Evolutionary conservation across 2,797 vertebrate species (phyloP).

Genomic region (Mus spretus): DNA sequence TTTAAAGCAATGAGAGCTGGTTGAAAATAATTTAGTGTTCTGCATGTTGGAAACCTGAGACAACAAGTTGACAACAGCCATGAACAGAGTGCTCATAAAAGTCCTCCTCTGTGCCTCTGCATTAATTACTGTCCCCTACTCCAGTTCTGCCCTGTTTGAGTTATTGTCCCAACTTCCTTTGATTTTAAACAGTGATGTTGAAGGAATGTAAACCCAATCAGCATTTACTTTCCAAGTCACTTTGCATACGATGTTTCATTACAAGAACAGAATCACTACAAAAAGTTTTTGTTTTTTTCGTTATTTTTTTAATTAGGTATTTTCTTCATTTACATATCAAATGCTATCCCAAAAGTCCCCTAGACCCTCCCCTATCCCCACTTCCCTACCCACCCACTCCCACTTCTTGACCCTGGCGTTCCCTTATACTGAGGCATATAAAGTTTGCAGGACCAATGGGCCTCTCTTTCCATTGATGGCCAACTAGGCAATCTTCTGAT

Average conservation of each 20-base stretch:
- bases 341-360: no score
- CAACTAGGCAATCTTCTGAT: no score
- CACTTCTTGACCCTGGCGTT: no score
- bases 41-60: not conserved
- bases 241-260: not conserved
- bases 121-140: no score
- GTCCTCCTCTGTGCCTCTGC: not conserved
- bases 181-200: not conserved
- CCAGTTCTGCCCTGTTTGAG: not conserved
- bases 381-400: no score
- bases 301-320: no score
- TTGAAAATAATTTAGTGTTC: not conserved
- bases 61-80: not conserved
- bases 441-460: no score
- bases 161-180: not conserved
- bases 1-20: not conserved
- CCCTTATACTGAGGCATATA: no score
- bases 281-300: no score
- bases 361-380: no score
- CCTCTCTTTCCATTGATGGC: no score
- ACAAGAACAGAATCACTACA: not conserved
- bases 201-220: not conserved
- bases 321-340: no score
- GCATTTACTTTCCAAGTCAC: not conserved
- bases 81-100: not conserved